Evolutionary conservation across 2,797 vertebrate species (phyloP).

Genomic region (Danio albolineatus): DNA sequence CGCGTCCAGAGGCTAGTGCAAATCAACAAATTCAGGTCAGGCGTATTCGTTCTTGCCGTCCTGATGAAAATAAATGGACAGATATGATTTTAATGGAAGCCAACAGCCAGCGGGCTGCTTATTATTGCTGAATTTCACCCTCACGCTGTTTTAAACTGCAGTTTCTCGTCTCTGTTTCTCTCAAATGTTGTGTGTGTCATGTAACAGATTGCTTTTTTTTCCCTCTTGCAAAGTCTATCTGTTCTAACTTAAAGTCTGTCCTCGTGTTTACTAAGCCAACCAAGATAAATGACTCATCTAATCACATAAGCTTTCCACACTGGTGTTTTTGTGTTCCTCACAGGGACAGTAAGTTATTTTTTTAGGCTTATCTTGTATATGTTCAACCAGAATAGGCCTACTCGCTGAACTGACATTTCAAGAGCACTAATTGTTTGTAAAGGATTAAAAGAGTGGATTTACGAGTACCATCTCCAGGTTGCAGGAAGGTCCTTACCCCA

Average conservation of each 20-base stretch:
- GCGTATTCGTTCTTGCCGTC: conserved; percentile 25
- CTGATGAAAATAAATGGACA: conserved; percentile 26
- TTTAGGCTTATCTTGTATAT: no score
- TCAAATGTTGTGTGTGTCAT: conserved; percentile 23
- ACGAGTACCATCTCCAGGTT: no score
- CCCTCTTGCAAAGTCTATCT: conserved; percentile 12
- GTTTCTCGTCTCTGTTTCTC: conserved; percentile 25
- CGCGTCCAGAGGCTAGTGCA: conserved; percentile 32
- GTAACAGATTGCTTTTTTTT: conserved; percentile 18
- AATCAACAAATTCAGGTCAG: conserved; percentile 29
- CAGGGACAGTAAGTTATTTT: no score
- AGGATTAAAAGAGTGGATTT: no score
- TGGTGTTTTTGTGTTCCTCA: no score
- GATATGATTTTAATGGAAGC: conserved; percentile 30
- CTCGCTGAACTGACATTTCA: no score
- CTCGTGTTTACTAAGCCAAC: conserved; percentile 21
- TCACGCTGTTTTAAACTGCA: background rate
- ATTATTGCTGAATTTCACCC: conserved; percentile 14
- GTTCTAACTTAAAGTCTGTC: conserved; percentile 21
- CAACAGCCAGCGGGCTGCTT: conserved; percentile 15
- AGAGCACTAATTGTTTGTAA: no score
- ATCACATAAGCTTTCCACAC: background rate
- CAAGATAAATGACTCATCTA: conserved; percentile 8
- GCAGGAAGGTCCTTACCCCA: no score
- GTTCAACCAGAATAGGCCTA: no score